Percentiles rank a stretch among this genome's conserved stretches.
Conservation (phyloP, 2,888 invertebrate genomes). For the Ophonus ardosiacus region DNA sequence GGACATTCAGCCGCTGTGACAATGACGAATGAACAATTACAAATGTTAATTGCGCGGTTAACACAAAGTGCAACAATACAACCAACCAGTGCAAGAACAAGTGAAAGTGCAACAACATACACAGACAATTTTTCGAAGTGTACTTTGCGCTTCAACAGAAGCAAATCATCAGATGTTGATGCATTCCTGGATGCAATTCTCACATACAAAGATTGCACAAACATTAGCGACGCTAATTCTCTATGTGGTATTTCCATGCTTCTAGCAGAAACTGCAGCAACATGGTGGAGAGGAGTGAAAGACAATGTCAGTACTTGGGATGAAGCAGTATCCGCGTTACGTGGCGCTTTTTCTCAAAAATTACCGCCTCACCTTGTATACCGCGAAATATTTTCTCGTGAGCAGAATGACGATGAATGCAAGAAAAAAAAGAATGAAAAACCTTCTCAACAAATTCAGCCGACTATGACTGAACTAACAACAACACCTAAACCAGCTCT, state of each 20-base stretch:
- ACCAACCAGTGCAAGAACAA: too few relatives aligned
- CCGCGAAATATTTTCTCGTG: slow-evolving; percentile 10
- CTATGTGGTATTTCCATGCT: slow-evolving; percentile 32
- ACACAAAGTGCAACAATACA: too few relatives aligned
- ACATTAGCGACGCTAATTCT: slow-evolving; percentile 18
- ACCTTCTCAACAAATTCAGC: too few relatives aligned
- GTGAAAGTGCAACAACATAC: too few relatives aligned
- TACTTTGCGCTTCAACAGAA: slow-evolving; percentile 26
- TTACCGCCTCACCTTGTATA: slow-evolving; percentile 15
- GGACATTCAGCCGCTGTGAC: too few relatives aligned
- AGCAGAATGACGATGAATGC: slow-evolving; percentile 12
- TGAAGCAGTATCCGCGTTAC: not conserved
- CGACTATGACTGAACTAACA: too few relatives aligned
- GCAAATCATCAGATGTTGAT: slow-evolving; percentile 1
- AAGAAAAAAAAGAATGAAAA: too few relatives aligned
- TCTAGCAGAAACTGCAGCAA: slow-evolving; percentile 1
- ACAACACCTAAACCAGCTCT: too few relatives aligned
- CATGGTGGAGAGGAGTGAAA: slow-evolving; percentile 25
- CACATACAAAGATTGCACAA: slow-evolving; percentile 39
- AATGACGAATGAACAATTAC: too few relatives aligned
- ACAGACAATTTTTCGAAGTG: too few relatives aligned
- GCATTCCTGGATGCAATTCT: slow-evolving; percentile 18
- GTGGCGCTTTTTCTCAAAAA: not conserved
- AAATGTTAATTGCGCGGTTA: too few relatives aligned
- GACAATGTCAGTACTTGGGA: not conserved